Conservation (phyloP, 2,113 vertebrate species). For the Psittacus erithacus region DNA sequence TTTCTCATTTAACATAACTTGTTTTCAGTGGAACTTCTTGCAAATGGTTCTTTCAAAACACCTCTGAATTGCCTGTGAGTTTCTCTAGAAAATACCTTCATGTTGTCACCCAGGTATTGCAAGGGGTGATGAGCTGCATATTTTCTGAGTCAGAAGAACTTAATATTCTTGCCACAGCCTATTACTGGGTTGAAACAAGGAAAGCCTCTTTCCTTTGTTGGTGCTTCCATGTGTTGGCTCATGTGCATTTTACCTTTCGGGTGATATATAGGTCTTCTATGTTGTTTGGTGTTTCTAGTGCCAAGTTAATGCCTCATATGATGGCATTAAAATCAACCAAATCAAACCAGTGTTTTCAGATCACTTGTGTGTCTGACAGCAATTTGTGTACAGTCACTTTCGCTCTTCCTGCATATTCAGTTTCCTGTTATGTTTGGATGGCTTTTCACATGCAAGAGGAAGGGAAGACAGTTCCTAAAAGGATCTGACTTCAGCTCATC, state of each 20-base stretch:
- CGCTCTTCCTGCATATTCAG: neutral
- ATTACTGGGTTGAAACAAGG: conserved; percentile 23
- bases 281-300: neutral
- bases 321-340: neutral
- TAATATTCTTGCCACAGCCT: conserved; percentile 12
- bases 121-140: conserved; percentile 15
- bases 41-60: neutral
- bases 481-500: neutral
- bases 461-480: neutral
- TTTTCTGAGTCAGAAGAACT: conserved; percentile 46
- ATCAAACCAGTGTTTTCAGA: neutral
- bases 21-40: neutral
- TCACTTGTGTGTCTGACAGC: neutral
- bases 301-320: neutral
- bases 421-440: neutral
- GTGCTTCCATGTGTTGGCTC: conserved; percentile 13
- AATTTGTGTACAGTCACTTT: neutral
- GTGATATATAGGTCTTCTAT: neutral
- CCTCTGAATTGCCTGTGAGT: neutral
- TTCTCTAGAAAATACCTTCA: neutral
- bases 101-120: neutral
- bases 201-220: conserved; percentile 19
- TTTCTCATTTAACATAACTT: neutral
- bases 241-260: neutral
- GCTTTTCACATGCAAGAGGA: neutral